Evolutionary conservation across 2,797 vertebrate species (phyloP), one percentile per base, ranked within the genome.

Genomic region (Echiichthys vipera): DNA sequence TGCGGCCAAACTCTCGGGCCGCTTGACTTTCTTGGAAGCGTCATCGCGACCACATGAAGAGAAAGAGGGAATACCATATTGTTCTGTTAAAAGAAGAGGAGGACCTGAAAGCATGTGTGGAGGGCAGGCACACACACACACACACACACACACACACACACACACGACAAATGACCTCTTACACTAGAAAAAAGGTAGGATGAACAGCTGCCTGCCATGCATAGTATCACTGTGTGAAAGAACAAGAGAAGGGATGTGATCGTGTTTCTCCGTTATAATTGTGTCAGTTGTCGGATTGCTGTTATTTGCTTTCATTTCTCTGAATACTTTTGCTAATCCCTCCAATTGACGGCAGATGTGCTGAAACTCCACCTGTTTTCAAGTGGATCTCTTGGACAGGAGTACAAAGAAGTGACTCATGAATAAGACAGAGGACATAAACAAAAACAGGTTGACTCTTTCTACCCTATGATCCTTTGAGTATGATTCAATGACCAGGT

Each of bases 21-120:
- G 72, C 85, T 87, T 51, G 18, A 81, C 89, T 92, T 89, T 92
- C 85, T 93, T 92, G 89, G 88, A 93, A 93, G 80, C 84, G 71
- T 80, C 78, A 89, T 74, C 36, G 29, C 13, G 18, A 89, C 93
- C 93, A 94, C 93, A 95, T 94, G 50, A 94, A 91, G 62, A 72
- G 71, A 61, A 61, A 87, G 83, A 84, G 85, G 88, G 89, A 84
- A 93, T 62, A 86, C 87, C 85, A 78, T 80, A 82, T 74, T 55
- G 57, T 77, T 91, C 57, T 42, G 77, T 77, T 83, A 66, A 80
- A 88, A 83, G 67, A 78, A 68, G 47, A 84, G 66, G 54, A 78
- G 65, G 74, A 83, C 69, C 77, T 81, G 50, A 43, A 22, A 42
- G 70, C 30, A 55, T 73, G 72, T 63, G 67, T 51, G 65, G 54